Conservation (phyloP, 2,888 invertebrate genomes). For the Helobdella robusta region DNA sequence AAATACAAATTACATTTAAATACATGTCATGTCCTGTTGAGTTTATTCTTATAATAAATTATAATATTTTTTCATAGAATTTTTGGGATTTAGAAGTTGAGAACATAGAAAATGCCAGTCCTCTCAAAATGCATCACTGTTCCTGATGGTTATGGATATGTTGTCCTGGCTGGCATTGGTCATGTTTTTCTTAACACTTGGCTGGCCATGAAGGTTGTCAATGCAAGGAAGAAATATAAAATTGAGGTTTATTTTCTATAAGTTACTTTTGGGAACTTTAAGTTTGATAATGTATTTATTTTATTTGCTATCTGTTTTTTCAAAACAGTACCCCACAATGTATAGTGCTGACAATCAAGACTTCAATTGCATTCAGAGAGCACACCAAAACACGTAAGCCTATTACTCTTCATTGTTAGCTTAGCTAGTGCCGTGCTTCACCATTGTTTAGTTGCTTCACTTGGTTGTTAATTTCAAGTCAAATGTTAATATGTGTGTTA, state of each 20-base stretch:
- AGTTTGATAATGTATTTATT: background rate
- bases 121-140: slow-evolving; percentile 33
- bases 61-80: background rate
- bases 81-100: background rate
- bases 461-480: too few species aligned
- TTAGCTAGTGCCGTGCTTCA: background rate
- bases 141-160: slow-evolving; percentile 48
- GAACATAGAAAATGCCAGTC: slow-evolving; percentile 31
- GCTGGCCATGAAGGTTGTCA: slow-evolving; percentile 46
- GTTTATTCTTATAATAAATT: too few species aligned
- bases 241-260: slow-evolving; percentile 34
- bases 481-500: too few species aligned
- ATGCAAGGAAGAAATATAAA: slow-evolving; percentile 45
- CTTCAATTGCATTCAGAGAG: slow-evolving; percentile 51
- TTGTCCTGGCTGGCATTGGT: slow-evolving; percentile 46
- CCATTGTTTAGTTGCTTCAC: background rate
- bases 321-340: slow-evolving; percentile 51
- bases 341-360: slow-evolving; percentile 43
- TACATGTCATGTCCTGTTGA: too few species aligned
- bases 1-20: too few species aligned
- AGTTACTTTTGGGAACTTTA: background rate
- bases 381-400: slow-evolving; percentile 52
- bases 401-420: background rate
- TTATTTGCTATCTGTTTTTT: background rate
- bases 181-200: slow-evolving; percentile 46